Conservation (phyloP, 2,888 invertebrate species). For the Drosophila falleni region DNA sequence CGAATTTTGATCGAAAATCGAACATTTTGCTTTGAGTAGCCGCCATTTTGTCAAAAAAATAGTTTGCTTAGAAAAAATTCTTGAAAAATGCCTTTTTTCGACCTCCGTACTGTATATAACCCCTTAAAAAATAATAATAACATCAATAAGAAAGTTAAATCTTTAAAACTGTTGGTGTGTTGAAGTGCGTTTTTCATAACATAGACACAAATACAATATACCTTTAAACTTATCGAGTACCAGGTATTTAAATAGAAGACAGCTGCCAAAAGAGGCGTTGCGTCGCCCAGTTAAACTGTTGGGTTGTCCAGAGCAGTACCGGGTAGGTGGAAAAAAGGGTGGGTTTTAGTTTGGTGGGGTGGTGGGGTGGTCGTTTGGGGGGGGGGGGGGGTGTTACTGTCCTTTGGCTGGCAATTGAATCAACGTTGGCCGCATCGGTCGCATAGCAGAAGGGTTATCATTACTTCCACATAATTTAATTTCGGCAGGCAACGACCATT, state of each 20-base stretch:
- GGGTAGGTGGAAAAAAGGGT: not conserved
- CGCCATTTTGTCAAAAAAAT: no score
- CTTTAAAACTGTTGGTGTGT: not conserved
- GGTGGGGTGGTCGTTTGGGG: not conserved
- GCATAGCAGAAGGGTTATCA: conserved; percentile 77
- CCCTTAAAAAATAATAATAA: no score
- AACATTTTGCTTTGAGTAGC: no score
- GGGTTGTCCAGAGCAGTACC: conserved; percentile 14
- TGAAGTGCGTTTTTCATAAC: no score
- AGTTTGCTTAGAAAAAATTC: no score
- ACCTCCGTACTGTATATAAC: no score
- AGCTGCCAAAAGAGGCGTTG: conserved; percentile 78
- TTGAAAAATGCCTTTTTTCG: no score
- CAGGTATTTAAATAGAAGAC: conserved; percentile 46
- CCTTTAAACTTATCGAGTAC: not conserved
- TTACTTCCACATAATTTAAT: conserved; percentile 82
- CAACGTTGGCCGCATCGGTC: conserved; percentile 56
- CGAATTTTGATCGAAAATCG: no score
- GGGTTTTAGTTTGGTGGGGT: not conserved
- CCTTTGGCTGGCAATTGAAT: conserved; percentile 60
- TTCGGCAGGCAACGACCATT: conserved; percentile 80
- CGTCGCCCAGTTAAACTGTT: conserved; percentile 70
- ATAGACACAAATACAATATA: not conserved
- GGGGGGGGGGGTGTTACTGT: not conserved
- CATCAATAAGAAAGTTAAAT: not conserved